Base-by-base conservation (phyloP, 2,888 invertebrate species). In the Exocentrus adspersus region DNA sequence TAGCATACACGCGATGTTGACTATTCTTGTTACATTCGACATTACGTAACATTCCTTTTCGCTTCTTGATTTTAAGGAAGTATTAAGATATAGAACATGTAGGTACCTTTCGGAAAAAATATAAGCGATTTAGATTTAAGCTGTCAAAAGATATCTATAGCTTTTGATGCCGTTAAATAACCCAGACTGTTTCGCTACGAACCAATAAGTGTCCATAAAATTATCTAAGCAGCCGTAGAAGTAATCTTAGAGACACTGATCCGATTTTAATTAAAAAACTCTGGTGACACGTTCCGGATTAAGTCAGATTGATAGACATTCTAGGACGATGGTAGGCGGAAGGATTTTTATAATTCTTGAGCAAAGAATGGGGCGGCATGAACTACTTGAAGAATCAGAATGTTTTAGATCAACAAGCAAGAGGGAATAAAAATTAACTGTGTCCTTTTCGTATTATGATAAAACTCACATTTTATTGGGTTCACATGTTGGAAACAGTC, bases 241-340 rank as follows among this genome's bases (percentile, higher is more conserved):
- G 65, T 68, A 68, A 73, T 68, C 64, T 65, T 59, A 60, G 62
- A 60, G 70, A 71, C 72, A 70, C 62, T 73, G 72, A 75, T 75
- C 73, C 72, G 70, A 60, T 69, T 74, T 73, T 73, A 71, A 74
- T 73, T 74, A 70, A 68, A 72, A 70, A 70, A 69, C 63, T 67
- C 65, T 24, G 62, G 63, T 62, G 68, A 70, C 65, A 66, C 69
- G 70, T 65, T 68, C 53, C 60, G 60, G 69, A 69, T 69, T 68
- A 70, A 62, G 45, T 42, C 37, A 48, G 64, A 41, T 62, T 58
- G 62, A 58, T 52, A 51, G 67, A 56, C 64, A 60, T 56, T 12
- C 45, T 30, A 14, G 32, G 52, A 58, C 62, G 65, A 71, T 60
- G 64, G 67, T 64, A 67, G 58, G 45, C 61, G 60, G 63, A 66